Percentiles rank a stretch among this genome's conserved stretches.
Conservation (phyloP, 2,797 vertebrate species). For the Lacerta agilis region DNA sequence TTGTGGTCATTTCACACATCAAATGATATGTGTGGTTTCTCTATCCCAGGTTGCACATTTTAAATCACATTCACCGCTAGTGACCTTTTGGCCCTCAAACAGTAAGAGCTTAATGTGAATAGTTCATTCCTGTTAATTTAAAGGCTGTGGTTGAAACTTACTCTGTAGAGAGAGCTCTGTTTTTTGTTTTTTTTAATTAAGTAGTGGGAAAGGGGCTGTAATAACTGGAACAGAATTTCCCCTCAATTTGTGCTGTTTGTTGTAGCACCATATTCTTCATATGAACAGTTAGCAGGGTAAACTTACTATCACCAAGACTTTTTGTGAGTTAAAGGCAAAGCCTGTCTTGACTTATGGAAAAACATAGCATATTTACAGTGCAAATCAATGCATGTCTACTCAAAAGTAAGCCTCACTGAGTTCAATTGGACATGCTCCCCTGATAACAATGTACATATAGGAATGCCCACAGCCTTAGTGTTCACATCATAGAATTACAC, state of each 20-base stretch:
- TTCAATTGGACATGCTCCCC: too few species aligned
- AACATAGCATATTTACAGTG: background rate
- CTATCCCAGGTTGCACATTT: constrained; percentile 74
- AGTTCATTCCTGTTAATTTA: constrained; percentile 76
- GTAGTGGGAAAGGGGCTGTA: background rate
- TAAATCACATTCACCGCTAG: constrained; percentile 72
- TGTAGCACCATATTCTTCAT: background rate
- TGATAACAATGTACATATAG: too few species aligned
- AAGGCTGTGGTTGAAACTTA: constrained; percentile 71
- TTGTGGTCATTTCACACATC: constrained; percentile 73
- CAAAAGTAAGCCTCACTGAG: too few species aligned
- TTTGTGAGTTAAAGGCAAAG: background rate
- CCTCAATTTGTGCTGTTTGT: background rate
- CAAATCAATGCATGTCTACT: too few species aligned
- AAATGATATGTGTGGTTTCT: constrained; percentile 67
- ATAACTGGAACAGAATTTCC: background rate
- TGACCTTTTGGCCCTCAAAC: constrained; percentile 75
- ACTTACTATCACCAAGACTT: background rate
- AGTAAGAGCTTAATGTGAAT: constrained; percentile 72
- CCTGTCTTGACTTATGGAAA: background rate
- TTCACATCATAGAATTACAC: too few species aligned
- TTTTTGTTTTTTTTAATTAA: background rate
- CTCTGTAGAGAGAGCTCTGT: constrained; percentile 48
- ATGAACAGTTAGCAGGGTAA: background rate
- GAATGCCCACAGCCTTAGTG: too few species aligned